Evolutionary conservation across 2,113 vertebrate species (phyloP).

Genomic region (Muntiacus muntjak): DNA sequence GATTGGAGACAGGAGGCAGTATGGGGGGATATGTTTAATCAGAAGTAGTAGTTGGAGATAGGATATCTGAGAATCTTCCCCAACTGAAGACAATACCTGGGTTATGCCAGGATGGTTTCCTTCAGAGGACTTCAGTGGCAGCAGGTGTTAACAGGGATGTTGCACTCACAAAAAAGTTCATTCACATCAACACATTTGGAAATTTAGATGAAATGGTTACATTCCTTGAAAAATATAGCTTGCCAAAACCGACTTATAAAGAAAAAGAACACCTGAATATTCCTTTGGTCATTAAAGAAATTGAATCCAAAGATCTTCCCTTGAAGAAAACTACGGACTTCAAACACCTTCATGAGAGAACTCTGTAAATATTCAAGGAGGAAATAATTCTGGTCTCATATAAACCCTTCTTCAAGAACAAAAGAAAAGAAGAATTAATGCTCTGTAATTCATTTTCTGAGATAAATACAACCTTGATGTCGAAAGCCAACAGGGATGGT

Average conservation of each 20-base stretch:
- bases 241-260: neutral
- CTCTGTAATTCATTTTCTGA: neutral
- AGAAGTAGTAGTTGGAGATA: neutral
- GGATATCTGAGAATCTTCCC: neutral
- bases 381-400: neutral
- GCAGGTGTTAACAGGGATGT: neutral
- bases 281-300: neutral
- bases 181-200: neutral
- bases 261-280: neutral
- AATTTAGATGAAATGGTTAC: neutral
- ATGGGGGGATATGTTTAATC: neutral
- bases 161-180: neutral
- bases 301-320: neutral
- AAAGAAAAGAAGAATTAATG: neutral
- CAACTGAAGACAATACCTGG: neutral
- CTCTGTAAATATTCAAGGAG: neutral
- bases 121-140: neutral
- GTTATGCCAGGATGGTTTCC: neutral
- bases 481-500: neutral
- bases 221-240: neutral
- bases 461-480: neutral
- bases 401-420: neutral
- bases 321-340: neutral
- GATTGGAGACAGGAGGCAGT: neutral
- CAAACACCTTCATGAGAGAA: neutral